Evolutionary conservation across 2,888 invertebrate genomes (phyloP), one percentile per base, ranked within the genome.

Genomic region (Blera fallax): DNA sequence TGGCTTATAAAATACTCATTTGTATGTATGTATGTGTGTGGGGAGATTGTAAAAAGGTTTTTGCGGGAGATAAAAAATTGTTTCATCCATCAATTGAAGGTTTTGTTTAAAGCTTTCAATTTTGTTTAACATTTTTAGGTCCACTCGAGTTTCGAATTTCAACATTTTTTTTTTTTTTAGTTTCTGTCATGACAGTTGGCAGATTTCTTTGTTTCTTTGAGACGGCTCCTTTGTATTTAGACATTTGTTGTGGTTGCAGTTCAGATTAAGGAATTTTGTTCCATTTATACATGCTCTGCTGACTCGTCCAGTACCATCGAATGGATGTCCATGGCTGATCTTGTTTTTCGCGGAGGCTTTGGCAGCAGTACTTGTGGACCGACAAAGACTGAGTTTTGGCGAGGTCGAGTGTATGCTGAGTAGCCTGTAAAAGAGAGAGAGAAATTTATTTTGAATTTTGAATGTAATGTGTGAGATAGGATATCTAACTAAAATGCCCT

Each of bases 341-440:
- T 96, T 4, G 96, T 95, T 83, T 96, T 95, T 10, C 97, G 93
- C 0, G 96, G 96, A 0, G 95, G 94, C 88, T 94, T 94, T 79
- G 94, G 94, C 11, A 95, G 94, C 84, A 95, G 94, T 72, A 96
- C 93, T 62, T 95, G 94, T 37, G 94, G 93, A 78, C 96, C 95
- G 34, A 97, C 97, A 92, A 97, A 97, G 14, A 97, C 97, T 3
- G 97, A 97, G 92, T 97, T 97, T 93, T 97, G 95, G 10, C 96
- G 93, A 0, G 94, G 94, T 18, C 95, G 92, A 48, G 91, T 88
- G 64, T 90, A 90, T 32, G 90, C 88, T 67, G 90, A 88, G 78
- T 90, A 90, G 3, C 90, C 96, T 95, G 93, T 8, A 93, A 93
- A 5, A 58, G 29, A 48, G 74, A 37, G 24, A 24, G 24, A 24